Evolutionary conservation across 2,797 vertebrate genomes (phyloP).

Genomic region (Clarias fuscus): DNA sequence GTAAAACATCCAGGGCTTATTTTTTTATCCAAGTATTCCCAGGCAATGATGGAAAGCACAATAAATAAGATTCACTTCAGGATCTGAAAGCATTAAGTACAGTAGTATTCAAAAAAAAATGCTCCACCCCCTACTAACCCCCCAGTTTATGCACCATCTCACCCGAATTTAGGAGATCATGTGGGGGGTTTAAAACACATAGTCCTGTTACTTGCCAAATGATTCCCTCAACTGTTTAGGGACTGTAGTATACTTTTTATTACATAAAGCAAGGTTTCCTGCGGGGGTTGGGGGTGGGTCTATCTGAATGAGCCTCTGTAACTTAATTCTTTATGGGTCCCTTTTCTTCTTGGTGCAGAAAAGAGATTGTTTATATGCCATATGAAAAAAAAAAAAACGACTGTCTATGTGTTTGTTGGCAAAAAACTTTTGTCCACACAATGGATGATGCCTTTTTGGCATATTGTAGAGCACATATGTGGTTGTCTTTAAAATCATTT

Average conservation of each 20-base stretch:
- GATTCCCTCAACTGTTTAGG: constrained; percentile 65
- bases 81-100: constrained; percentile 41
- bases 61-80: constrained; percentile 49
- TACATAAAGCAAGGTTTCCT: constrained; percentile 65
- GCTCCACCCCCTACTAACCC: constrained; percentile 50
- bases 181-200: constrained; percentile 62
- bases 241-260: constrained; percentile 68
- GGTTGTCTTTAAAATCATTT: neutral
- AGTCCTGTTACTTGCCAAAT: constrained; percentile 70
- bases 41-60: constrained; percentile 46
- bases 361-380: constrained; percentile 57
- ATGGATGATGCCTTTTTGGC: neutral
- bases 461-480: neutral
- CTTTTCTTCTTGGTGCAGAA: constrained; percentile 67
- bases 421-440: neutral
- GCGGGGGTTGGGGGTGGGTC: constrained; percentile 19
- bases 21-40: constrained; percentile 39
- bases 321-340: constrained; percentile 68
- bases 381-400: constrained; percentile 38
- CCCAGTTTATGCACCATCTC: constrained; percentile 57
- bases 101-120: constrained; percentile 55
- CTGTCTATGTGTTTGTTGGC: constrained; percentile 61
- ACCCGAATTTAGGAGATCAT: constrained; percentile 62
- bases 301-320: constrained; percentile 62
- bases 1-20: constrained; percentile 43